Conservation (phyloP, 2,113 vertebrate species). For the Athene noctua region DNA sequence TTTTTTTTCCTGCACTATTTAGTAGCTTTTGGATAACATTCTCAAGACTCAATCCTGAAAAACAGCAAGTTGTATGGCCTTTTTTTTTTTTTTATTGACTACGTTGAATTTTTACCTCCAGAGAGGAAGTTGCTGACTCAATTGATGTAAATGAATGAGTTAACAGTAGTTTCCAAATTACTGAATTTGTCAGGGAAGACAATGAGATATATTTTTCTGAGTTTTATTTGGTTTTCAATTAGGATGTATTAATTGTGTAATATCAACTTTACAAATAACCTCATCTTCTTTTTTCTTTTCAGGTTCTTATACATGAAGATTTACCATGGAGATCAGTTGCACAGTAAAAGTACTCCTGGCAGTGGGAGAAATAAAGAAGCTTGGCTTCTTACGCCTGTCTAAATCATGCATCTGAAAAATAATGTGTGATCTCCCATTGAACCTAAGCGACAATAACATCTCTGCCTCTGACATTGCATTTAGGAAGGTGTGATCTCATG, state of each 20-base stretch:
- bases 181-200: not conserved
- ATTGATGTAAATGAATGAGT: not conserved
- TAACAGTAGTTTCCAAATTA: not conserved
- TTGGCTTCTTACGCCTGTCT: not conserved
- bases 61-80: not conserved
- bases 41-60: not conserved
- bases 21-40: not conserved
- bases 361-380: not conserved
- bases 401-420: not conserved
- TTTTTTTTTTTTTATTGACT: not conserved
- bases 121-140: not conserved
- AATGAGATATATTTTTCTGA: not conserved
- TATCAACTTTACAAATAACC: not conserved
- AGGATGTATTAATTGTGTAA: not conserved
- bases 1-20: not conserved
- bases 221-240: not conserved
- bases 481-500: not conserved
- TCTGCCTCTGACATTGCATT: not conserved
- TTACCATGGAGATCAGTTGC: not conserved
- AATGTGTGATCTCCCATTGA: not conserved
- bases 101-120: not conserved
- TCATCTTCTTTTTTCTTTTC: not conserved
- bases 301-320: not conserved
- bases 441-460: not conserved
- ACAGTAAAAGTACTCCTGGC: not conserved